These are phyloP conservation scores for Miltochrista miniata DNA, from an alignment of 2,888 invertebrate genomes.

Conservation along the genomic window DNA sequence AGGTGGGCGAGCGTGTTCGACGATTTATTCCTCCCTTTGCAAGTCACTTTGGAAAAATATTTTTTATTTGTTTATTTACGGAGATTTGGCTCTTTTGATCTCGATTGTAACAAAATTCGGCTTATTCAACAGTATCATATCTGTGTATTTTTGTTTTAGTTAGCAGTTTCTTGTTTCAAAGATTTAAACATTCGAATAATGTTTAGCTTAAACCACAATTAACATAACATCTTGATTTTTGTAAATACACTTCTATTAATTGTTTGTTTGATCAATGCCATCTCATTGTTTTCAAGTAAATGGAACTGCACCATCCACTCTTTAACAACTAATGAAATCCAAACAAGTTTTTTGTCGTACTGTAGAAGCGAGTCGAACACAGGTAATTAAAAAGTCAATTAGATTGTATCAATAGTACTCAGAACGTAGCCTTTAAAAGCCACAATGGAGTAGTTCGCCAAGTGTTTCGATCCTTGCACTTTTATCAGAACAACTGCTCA, in stretches of 20 bases:
- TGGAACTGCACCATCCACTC: not conserved
- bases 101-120: constrained; percentile 66
- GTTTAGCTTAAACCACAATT: constrained; percentile 5
- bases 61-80: constrained; percentile 78
- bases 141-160: constrained; percentile 49
- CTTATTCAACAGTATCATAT: constrained; percentile 62
- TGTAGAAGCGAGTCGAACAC: constrained; percentile 6
- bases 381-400: constrained; percentile 27
- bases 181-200: constrained; percentile 12
- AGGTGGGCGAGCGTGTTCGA: constrained; percentile 68
- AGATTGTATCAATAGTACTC: constrained; percentile 12
- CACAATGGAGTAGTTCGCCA: constrained; percentile 35
- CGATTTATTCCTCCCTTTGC: constrained; percentile 76
- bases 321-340: constrained; percentile 4
- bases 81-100: constrained; percentile 77
- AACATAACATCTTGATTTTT: not conserved
- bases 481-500: constrained; percentile 61
- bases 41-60: constrained; percentile 69
- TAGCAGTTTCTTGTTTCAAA: constrained; percentile 44
- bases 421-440: constrained; percentile 18
- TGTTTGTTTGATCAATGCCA: not conserved
- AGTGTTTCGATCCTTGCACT: constrained; percentile 55
- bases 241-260: not conserved
- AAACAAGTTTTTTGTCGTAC: constrained; percentile 7
- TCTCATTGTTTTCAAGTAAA: not conserved